These are phyloP conservation scores for Heliconius hortense DNA, from an alignment of 2,888 invertebrate species.

Conservation along the genomic window DNA sequence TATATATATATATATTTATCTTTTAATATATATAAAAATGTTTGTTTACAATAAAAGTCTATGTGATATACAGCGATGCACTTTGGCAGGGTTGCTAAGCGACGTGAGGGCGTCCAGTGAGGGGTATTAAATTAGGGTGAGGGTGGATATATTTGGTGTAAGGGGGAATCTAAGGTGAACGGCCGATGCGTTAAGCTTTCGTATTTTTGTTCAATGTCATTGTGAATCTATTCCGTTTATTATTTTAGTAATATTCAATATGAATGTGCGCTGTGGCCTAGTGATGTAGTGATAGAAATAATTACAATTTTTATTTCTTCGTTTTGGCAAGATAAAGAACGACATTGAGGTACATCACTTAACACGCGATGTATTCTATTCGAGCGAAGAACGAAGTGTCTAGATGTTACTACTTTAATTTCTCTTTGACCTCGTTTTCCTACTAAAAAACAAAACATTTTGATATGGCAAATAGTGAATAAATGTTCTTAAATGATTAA, in stretches of 20 bases:
- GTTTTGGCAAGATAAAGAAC: not conserved
- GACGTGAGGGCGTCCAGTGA: conserved; percentile 63
- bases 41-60: conserved; percentile 21
- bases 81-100: conserved; percentile 60
- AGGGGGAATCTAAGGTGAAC: conserved; percentile 77
- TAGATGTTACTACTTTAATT: not conserved
- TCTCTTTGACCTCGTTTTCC: not conserved
- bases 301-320: too few relatives aligned
- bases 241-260: not conserved
- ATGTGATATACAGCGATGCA: conserved; percentile 49
- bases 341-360: not conserved
- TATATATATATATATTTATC: not conserved
- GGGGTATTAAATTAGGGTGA: conserved; percentile 73
- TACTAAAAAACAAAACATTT: not conserved
- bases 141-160: conserved; percentile 70
- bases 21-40: not conserved
- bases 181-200: conserved; percentile 53
- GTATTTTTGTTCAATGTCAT: conserved; percentile 38
- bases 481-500: not conserved
- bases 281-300: not conserved
- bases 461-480: not conserved
- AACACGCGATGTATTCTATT: not conserved
- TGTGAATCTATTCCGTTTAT: conserved; percentile 10
- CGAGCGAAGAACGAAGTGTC: not conserved
- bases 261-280: too few relatives aligned